Evolutionary conservation across 2,888 invertebrate genomes (phyloP).

Genomic region (Resseliella maxima): DNA sequence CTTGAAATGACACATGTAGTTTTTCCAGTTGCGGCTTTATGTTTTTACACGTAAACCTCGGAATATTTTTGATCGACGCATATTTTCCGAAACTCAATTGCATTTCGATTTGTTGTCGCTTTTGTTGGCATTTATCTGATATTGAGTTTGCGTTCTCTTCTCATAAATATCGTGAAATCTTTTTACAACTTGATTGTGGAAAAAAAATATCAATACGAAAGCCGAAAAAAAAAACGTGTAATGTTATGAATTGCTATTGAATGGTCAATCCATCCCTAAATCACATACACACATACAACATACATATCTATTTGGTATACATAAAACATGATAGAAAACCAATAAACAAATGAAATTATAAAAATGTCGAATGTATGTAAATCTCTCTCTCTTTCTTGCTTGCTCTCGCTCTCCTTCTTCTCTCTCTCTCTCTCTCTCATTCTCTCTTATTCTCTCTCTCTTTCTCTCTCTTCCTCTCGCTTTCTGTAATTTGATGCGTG

Average conservation of each 20-base stretch:
- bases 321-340: constrained; percentile 12
- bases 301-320: neutral
- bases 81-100: neutral
- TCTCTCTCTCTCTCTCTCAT: too few relatives aligned
- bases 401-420: too few relatives aligned
- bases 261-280: neutral
- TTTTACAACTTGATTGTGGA: neutral
- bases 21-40: neutral
- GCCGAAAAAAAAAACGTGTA: too few relatives aligned
- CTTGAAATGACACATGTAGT: neutral
- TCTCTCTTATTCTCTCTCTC: too few relatives aligned
- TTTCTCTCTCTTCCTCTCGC: too few relatives aligned
- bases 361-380: neutral
- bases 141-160: neutral
- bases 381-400: too few relatives aligned
- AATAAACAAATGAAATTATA: constrained; percentile 22
- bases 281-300: neutral
- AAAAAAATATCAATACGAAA: neutral
- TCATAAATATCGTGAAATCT: neutral
- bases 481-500: neutral
- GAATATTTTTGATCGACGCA: neutral
- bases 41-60: neutral
- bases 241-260: too few relatives aligned
- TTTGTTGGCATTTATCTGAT: neutral
- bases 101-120: neutral